Evolutionary conservation across 2,113 vertebrate genomes (phyloP).

Genomic region (Heliornis fulica): DNA sequence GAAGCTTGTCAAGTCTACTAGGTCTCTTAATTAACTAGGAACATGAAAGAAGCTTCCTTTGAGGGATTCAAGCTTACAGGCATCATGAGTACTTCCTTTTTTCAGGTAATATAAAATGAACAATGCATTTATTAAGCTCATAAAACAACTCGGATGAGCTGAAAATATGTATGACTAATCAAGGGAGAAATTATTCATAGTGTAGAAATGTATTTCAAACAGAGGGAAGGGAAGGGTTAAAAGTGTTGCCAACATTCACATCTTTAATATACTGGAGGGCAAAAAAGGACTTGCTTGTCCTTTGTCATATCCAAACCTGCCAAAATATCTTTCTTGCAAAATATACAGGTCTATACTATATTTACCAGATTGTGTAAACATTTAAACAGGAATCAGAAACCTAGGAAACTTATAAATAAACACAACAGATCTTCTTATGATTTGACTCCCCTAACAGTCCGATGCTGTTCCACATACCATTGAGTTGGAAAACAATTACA

Average conservation of each 20-base stretch:
- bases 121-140: background rate
- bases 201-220: background rate
- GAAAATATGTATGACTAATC: background rate
- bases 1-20: conserved; percentile 31
- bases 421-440: background rate
- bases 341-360: background rate
- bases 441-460: background rate
- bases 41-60: background rate
- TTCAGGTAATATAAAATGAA: background rate
- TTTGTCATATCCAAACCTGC: background rate
- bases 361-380: background rate
- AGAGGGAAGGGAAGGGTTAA: background rate
- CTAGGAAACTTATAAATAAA: background rate
- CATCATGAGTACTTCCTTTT: background rate
- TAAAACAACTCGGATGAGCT: background rate
- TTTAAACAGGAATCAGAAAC: background rate
- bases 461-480: background rate
- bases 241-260: background rate
- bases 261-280: background rate
- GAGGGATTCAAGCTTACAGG: background rate
- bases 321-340: background rate
- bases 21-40: conserved; percentile 33
- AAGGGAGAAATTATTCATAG: background rate
- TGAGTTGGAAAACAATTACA: background rate
- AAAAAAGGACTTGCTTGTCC: background rate